Evolutionary conservation across 2,113 vertebrate species (phyloP).

Genomic region (Pithys albifrons): DNA sequence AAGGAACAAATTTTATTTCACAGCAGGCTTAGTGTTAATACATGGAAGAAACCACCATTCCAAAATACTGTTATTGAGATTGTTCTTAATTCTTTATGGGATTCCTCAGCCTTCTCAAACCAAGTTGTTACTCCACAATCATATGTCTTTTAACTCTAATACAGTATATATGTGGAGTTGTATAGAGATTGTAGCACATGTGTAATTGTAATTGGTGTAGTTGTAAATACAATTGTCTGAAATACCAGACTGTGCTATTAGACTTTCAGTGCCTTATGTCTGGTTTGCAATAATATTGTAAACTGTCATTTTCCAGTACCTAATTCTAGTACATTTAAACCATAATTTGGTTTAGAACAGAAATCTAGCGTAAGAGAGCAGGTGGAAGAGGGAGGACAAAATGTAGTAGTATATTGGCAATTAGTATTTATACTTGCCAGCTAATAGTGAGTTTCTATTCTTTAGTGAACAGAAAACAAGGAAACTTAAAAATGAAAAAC

Average conservation of each 20-base stretch:
- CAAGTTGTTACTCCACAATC: neutral
- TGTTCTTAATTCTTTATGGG: neutral
- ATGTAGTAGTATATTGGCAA: neutral
- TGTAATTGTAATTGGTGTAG: neutral
- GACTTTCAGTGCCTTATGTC: neutral
- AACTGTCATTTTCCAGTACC: neutral
- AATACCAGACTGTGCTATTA: neutral
- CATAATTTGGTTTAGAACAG: neutral
- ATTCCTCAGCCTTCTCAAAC: neutral
- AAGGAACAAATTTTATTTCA: neutral
- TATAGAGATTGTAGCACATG: accelerated
- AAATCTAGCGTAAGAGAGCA: neutral
- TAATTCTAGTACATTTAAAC: neutral
- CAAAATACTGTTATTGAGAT: neutral
- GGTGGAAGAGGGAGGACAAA: neutral
- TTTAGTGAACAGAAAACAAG: neutral
- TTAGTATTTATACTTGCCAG: neutral
- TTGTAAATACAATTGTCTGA: neutral
- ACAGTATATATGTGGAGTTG: neutral
- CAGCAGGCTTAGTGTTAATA: neutral
- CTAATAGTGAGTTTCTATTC: neutral
- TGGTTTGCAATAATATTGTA: neutral
- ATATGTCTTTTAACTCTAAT: neutral
- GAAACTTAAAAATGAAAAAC: neutral
- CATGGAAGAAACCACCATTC: neutral